phyloP scores from a whole-genome alignment of 2,888 invertebrate genomes.

The Vesta saturnalis region DNA sequence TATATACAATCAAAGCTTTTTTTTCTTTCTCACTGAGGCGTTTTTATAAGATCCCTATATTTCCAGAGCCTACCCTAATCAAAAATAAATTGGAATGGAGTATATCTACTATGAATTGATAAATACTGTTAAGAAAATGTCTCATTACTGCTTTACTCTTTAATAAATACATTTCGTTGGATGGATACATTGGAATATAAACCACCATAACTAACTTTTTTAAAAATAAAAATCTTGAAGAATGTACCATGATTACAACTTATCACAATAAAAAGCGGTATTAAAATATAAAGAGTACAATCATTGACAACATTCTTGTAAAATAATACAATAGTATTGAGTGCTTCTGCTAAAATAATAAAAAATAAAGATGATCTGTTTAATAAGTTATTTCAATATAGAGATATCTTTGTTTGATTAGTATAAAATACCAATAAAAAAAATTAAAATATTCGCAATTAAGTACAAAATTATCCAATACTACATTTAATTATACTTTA shows the following conservation, averaged over 20 bases:
- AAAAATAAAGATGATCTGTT: conserved; percentile 14
- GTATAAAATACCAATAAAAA: conserved; percentile 35
- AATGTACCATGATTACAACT: conserved; percentile 23
- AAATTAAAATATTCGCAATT: conserved; percentile 36
- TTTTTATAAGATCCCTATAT: too few species aligned
- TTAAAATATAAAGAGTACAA: conserved; percentile 11
- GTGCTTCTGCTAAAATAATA: conserved; percentile 20
- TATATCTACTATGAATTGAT: too few species aligned
- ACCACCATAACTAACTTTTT: conserved; percentile 29
- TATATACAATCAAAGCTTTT: too few species aligned
- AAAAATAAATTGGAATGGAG: too few species aligned
- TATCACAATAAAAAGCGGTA: conserved; percentile 31
- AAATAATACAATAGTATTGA: conserved; percentile 21
- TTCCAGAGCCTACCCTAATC: too few species aligned
- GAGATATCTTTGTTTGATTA: conserved; percentile 16
- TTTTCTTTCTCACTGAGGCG: too few species aligned
- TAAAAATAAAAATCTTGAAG: conserved; percentile 23
- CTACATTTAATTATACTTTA: conserved; percentile 27
- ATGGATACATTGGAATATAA: conserved; percentile 37
- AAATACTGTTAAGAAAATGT: background rate
- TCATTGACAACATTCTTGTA: conserved; percentile 9
- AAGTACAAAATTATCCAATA: conserved; percentile 34
- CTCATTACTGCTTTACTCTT: conserved; percentile 20
- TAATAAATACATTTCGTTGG: conserved; percentile 39
- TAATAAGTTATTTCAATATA: conserved; percentile 18